A percentile compares a stretch with the other conserved stretches of the same genome.
These are phyloP conservation scores for Hemicordylus capensis DNA, from an alignment of 2,113 vertebrate species.

Conservation along the genomic window DNA sequence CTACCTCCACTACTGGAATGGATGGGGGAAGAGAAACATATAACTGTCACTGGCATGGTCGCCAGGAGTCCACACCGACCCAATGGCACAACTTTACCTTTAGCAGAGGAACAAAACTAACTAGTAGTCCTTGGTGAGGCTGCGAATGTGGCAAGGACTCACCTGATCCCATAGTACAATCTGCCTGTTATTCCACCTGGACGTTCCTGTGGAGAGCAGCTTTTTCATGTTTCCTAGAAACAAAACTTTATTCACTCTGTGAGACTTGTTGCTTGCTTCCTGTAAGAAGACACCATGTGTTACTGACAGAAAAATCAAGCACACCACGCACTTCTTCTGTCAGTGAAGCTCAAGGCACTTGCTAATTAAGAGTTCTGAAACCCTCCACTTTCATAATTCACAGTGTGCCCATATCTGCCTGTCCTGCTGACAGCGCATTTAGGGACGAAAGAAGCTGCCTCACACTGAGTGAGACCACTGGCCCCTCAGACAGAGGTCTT, in stretches of 20 bases:
- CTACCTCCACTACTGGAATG: not conserved
- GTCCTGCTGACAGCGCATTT: not conserved
- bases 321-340: not conserved
- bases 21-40: not conserved
- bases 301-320: not conserved
- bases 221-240: slow-evolving; percentile 88
- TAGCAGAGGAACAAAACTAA: not conserved
- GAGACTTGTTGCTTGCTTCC: slow-evolving; percentile 85
- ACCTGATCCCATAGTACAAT: slow-evolving; percentile 91
- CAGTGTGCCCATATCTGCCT: not conserved
- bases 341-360: not conserved
- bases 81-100: too few relatives aligned
- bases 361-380: not conserved
- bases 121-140: not conserved
- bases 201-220: slow-evolving; percentile 86
- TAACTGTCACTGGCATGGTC: not conserved
- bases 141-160: slow-evolving; percentile 17
- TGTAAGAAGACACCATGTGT: slow-evolving; percentile 58
- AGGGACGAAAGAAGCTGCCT: too few relatives aligned
- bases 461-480: too few relatives aligned
- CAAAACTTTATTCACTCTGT: slow-evolving; percentile 87
- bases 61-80: too few relatives aligned
- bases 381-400: not conserved
- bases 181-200: slow-evolving; percentile 90
- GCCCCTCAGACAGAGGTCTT: too few relatives aligned